Evolutionary conservation across 2,888 invertebrate species (phyloP).

Genomic region (Drosophila dives): DNA sequence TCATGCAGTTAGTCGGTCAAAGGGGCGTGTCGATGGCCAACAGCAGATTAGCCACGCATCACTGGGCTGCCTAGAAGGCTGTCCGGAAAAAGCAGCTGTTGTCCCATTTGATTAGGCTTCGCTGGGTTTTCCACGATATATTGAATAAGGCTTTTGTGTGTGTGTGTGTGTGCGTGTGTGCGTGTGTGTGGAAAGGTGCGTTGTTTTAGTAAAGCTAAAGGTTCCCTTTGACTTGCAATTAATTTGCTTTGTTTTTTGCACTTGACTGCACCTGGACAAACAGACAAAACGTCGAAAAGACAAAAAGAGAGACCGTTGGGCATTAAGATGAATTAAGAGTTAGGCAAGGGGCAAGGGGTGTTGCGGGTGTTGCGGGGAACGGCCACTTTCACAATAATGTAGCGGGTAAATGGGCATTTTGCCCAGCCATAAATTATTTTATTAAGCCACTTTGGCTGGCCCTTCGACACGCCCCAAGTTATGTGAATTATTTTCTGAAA

Average conservation of each 20-base stretch:
- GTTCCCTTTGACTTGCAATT: constrained; percentile 80
- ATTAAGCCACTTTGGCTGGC: constrained; percentile 76
- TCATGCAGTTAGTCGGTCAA: constrained; percentile 68
- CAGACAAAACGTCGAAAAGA: constrained; percentile 19
- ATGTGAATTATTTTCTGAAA: constrained; percentile 78
- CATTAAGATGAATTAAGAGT: constrained; percentile 17
- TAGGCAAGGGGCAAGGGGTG: background rate
- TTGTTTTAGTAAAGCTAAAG: constrained; percentile 58
- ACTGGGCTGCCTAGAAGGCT: constrained; percentile 50
- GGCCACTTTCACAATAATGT: constrained; percentile 9
- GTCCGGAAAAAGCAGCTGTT: constrained; percentile 59
- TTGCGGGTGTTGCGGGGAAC: background rate
- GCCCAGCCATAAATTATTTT: constrained; percentile 75
- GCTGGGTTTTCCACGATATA: constrained; percentile 69
- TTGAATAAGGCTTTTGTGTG: constrained; percentile 74
- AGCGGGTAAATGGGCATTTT: constrained; percentile 68
- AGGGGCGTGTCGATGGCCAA: constrained; percentile 58
- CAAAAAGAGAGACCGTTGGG: background rate
- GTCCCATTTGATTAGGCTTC: constrained; percentile 77
- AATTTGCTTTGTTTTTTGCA: constrained; percentile 82
- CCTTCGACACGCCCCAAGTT: constrained; percentile 71
- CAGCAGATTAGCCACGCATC: constrained; percentile 75
- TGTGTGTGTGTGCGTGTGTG: constrained; percentile 13
- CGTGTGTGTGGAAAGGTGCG: constrained; percentile 58
- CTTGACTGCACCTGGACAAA: constrained; percentile 62